Evolutionary conservation across 2,888 invertebrate species (phyloP), one percentile per base, ranked within the genome.

Genomic region (Diaprepes abbreviatus): DNA sequence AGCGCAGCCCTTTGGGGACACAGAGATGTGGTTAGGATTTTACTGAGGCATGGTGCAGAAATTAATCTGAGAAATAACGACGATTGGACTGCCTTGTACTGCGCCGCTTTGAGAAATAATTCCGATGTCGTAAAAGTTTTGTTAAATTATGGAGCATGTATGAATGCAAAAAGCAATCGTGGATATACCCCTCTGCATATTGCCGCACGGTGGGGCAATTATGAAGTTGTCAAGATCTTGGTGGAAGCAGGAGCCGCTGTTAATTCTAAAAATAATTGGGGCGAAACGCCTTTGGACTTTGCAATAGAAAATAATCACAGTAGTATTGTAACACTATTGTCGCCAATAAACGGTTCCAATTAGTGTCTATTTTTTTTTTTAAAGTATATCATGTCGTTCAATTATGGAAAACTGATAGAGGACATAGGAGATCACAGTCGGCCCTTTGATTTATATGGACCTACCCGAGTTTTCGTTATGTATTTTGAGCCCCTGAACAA

Each of bases 211-310:
- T 3, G 38, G 1, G 57, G 57, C 1, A 7, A 57, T 16, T 14
- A n/a, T 17, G 38, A 57, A 21, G 38, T 57, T 19, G 57, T 57
- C 7, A 28, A 57, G 28, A 7, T 38, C n/a, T 57, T 57, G n/a
- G 5, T 57, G 9, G 24, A n/a, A 7, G 16, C 9, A 4, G 40
- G 40, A 14, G 38, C 40, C 12, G 24, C n/a, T 38, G 9, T 38
- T 17, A 14, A 57, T 19, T 2, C 10, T 17, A 1, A 17, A 17
- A 40, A 24, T 6, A 38, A 7, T 7, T 21, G 28, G 19, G 57
- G 21, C n/a, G 21, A 28, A n/a, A 57, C 57, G 1, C 38, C 57
- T 2, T 57, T 57, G 33, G 24, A 57, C 19, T 57, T 21, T 21
- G 57, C 57, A 38, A 14, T 12, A 6, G 36, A 36, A 36, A 36